Evolutionary conservation across 1,140 invertebrate species (phyloP).

Genomic region (Drosophila neocordata): DNA sequence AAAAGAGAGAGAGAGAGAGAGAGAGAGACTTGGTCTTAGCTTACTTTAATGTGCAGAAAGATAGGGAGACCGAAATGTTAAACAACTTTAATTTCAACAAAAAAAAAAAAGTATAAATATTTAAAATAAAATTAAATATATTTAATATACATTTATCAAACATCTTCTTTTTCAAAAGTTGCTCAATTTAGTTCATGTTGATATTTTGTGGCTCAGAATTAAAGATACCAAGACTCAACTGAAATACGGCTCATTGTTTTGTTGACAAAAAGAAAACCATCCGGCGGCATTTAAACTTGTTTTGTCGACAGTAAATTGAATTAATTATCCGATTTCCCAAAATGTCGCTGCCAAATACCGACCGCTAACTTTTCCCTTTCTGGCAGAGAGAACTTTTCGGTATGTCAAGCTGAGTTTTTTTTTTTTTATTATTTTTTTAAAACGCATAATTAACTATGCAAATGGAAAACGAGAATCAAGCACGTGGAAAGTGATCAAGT

Average conservation of each 20-base stretch:
- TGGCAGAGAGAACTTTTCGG: slow-evolving; percentile 38
- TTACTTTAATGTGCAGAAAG: not conserved
- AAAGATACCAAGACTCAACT: not conserved
- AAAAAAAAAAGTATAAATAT: too few relatives aligned
- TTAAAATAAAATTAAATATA: too few relatives aligned
- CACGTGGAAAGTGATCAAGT: slow-evolving; percentile 69
- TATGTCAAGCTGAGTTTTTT: slow-evolving; percentile 29
- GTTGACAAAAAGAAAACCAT: not conserved
- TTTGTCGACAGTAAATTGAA: slow-evolving; percentile 23
- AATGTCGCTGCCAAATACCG: too few relatives aligned
- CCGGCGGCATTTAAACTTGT: not conserved
- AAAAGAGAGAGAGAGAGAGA: not conserved
- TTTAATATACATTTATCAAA: too few relatives aligned
- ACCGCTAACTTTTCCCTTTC: slow-evolving; percentile 29
- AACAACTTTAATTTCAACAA: too few relatives aligned
- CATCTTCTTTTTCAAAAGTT: too few relatives aligned
- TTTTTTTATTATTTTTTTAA: not conserved
- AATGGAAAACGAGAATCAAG: slow-evolving; percentile 57
- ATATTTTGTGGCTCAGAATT: too few relatives aligned
- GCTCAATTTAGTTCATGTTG: too few relatives aligned
- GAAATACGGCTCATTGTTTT: not conserved
- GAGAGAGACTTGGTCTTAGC: not conserved
- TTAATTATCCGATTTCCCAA: slow-evolving; percentile 1
- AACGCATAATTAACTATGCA: slow-evolving; percentile 63
- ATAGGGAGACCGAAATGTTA: not conserved